phyloP scores from a whole-genome alignment of 2,113 vertebrate genomes.

The Protobothrops flavoviridis region DNA sequence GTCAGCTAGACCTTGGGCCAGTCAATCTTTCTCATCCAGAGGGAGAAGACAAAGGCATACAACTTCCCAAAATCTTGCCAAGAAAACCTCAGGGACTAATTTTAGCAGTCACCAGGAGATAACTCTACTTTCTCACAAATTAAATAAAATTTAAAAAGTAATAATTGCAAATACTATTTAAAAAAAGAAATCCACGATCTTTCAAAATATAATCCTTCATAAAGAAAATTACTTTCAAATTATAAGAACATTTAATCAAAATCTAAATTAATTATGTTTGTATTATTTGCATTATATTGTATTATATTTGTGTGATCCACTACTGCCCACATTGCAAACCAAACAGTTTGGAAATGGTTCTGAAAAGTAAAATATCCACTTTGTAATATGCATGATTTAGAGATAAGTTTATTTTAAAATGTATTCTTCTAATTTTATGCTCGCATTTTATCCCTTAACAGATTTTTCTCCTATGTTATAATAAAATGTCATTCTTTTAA shows the following conservation, averaged over 20 bases:
- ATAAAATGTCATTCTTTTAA: neutral
- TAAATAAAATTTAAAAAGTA: neutral
- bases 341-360: neutral
- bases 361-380: neutral
- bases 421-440: neutral
- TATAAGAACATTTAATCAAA: neutral
- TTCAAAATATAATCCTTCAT: neutral
- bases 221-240: neutral
- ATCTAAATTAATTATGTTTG: neutral
- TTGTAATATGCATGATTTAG: neutral
- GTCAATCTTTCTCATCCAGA: neutral
- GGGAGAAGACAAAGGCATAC: neutral
- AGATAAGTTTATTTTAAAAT: neutral
- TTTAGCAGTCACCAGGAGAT: neutral
- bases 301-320: neutral
- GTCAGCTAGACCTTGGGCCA: neutral
- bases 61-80: neutral
- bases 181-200: neutral
- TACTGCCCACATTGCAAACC: neutral
- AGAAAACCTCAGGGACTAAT: neutral
- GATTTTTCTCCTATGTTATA: neutral
- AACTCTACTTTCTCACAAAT: neutral
- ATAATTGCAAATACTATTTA: neutral
- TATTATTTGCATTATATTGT: neutral
- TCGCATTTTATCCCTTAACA: neutral